Base-by-base conservation (phyloP, 2,113 vertebrate genomes). In the Chlorodrepanis virens region DNA sequence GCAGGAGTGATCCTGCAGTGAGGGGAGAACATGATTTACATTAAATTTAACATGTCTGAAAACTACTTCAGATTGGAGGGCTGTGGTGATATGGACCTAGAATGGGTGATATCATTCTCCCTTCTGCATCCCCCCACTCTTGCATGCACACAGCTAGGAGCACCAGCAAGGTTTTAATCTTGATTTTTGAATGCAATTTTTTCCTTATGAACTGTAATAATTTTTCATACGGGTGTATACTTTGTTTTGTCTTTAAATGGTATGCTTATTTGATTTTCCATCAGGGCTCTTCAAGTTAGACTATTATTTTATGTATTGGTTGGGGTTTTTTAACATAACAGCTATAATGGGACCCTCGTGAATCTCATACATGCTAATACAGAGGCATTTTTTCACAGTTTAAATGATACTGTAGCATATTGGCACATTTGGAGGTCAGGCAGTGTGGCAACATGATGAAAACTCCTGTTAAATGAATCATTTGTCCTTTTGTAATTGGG, bases 401-500 rank as follows among this genome's bases (percentile, higher is more conserved):
- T 92, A 87, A 96, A 92, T 90, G 93, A 96, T 82, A 89, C 72
- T 79, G 75, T 93, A 94, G 67, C 76, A 42, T 59, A 42, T 69
- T 27, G 10, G 64, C 68, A 57, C 4, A 5, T 83, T 89, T 94
- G 87, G 92, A 92, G 89, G 74, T 87, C 96, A 95, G 80, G 25
- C 78, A 57, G 76, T 17, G 63, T 74, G 78, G 76, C 94, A 89
- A 84, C 35, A 49, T 0, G 17, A 83, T 13, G 76, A 84, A 89
- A 94, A 94, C n/a, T 54, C 59, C 86, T 23, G 72, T 68, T 85
- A 95, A 97, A 94, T 35, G 53, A 86, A 91, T 94, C 20, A 44
- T 90, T 95, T 97, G 85, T 95, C 87, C 89, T 96, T 95, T 95
- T 39, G 50, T 72, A 28, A 23, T 60, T 90, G 42, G 80, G 85